Base-by-base conservation (phyloP, 2,888 invertebrate genomes). In the Athalia circularis region DNA sequence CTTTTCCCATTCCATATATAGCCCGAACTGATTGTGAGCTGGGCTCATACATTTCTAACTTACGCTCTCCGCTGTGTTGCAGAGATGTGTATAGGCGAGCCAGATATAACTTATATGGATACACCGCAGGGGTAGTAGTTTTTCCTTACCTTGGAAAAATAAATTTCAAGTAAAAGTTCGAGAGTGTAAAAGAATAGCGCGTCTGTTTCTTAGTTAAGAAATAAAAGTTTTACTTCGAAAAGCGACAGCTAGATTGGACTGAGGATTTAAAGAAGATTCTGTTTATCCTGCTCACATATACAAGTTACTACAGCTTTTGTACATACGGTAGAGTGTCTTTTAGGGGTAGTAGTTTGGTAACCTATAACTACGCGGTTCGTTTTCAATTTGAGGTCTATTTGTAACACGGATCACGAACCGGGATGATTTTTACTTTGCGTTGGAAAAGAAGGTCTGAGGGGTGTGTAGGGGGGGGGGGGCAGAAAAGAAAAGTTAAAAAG, bases 341-440 rank as follows among this genome's bases (percentile, higher is more conserved):
- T 54, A n/a, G 11, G 7, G 29, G 29, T 29, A 29, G 29, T 29
- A 29, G 29, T 29, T 29, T 29, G 29, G 29, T 29, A 29, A 29
- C 29, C 29, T 68, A 54, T 68, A 68, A 68, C 52, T 52, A 54
- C 54, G 11, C 68, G n/a, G 48, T 47, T 59, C 72, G 57, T 72
- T 72, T 72, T 72, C 59, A 72, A 72, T 72, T 72, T 72, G 59
- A 47, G 72, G 72, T 57, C n/a, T 72, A 47, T 72, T 72, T 72
- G 59, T 72, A 59, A 72, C 72, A 59, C 72, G 45, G 57, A 47
- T 15, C 72, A 72, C 72, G 72, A 72, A 72, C 57, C 59, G 57
- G 59, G 72, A 72, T 72, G 43, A 72, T 72, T 72, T 72, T 59
- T 72, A 72, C 68, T 57, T 43, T 57, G 57, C 72, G 47, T 45